Conservation (phyloP, 2,113 vertebrate genomes). For the Oreotragus oreotragus region DNA sequence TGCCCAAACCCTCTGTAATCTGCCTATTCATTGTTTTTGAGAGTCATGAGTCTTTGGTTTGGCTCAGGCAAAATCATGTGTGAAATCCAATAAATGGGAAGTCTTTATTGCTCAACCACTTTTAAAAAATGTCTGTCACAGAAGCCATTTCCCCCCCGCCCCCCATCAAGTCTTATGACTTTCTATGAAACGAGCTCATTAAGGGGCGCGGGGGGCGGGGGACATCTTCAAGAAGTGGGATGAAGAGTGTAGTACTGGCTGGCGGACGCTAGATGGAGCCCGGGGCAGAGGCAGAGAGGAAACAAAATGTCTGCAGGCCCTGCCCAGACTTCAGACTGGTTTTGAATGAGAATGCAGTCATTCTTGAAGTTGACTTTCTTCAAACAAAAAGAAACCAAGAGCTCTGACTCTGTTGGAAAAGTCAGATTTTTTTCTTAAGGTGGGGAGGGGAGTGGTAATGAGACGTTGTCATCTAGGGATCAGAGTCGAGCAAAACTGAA, state of each 20-base stretch:
- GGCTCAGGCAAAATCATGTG: conserved; percentile 48
- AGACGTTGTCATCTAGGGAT: neutral
- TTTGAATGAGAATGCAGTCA: neutral
- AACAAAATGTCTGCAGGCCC: neutral
- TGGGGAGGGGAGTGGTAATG: neutral
- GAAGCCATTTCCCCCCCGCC: neutral
- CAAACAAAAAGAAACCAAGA: neutral
- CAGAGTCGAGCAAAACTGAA: neutral
- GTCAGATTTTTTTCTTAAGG: neutral
- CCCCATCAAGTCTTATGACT: conserved; percentile 22
- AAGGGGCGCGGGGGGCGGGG: too few relatives aligned
- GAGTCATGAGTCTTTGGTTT: conserved; percentile 39
- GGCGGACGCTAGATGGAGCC: conserved; percentile 24
- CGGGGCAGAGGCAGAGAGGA: neutral
- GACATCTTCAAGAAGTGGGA: neutral
- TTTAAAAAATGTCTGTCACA: conserved; percentile 38
- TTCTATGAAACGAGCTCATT: conserved; percentile 5
- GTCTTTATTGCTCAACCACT: conserved; percentile 48
- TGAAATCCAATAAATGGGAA: conserved; percentile 36
- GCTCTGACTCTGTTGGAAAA: neutral
- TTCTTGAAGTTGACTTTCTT: conserved; percentile 18
- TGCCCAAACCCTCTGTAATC: neutral
- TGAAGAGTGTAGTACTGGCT: neutral
- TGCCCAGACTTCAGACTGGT: neutral
- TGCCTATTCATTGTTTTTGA: neutral